Percentiles rank a stretch among this genome's conserved stretches.
Conservation (phyloP, 2,113 vertebrate genomes). For the Gnathonemus longibarbis region DNA sequence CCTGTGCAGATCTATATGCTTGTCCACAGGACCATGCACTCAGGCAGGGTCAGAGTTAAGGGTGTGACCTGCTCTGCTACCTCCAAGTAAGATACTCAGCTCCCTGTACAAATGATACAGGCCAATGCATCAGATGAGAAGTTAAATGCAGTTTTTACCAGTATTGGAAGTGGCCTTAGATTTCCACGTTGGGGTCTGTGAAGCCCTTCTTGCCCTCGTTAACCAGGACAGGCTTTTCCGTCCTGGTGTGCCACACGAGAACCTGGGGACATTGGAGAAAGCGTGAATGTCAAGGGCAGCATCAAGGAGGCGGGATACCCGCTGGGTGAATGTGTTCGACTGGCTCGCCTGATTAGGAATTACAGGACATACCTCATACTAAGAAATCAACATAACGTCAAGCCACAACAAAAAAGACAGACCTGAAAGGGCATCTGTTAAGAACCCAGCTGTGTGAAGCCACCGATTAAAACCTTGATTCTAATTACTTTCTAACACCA, state of each 20-base stretch:
- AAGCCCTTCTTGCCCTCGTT: constrained; percentile 84
- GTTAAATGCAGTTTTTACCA: background rate
- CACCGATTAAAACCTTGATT: background rate
- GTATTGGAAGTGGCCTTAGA: constrained; percentile 46
- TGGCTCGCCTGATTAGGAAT: background rate
- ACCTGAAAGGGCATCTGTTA: background rate
- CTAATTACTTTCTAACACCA: background rate
- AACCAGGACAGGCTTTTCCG: constrained; percentile 72
- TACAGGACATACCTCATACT: background rate
- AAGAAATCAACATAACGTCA: background rate
- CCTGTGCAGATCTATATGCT: background rate
- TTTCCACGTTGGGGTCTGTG: constrained; percentile 72
- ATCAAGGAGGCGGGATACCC: background rate
- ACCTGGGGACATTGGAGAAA: constrained; percentile 52
- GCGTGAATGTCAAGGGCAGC: background rate
- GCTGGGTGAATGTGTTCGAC: background rate
- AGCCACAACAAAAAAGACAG: background rate
- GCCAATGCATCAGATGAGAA: background rate
- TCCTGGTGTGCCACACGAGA: constrained; percentile 83
- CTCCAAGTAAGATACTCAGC: background rate
- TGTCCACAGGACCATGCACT: background rate
- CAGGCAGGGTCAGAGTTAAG: background rate
- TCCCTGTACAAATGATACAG: background rate
- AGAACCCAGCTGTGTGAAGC: background rate
- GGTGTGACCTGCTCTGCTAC: background rate